These are phyloP conservation scores for Odontocerum albicorne DNA, from an alignment of 2,888 invertebrate species.

Conservation along the genomic window DNA sequence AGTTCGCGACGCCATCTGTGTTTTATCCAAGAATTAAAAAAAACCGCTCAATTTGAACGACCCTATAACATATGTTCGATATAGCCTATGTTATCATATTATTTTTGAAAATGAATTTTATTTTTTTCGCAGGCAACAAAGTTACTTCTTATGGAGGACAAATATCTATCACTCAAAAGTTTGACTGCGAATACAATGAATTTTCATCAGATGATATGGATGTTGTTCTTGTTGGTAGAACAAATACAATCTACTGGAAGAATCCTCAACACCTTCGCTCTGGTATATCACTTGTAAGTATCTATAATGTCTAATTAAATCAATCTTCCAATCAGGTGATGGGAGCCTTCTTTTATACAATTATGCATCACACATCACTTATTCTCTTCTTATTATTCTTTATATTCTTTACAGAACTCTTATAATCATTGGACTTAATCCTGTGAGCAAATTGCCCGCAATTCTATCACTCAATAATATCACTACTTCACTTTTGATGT, in stretches of 20 bases:
- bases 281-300: constrained; percentile 62
- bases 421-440: no score
- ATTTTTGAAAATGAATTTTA: not conserved
- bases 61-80: no score
- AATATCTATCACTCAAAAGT: constrained; percentile 73
- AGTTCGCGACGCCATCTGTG: no score
- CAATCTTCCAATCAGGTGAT: not conserved
- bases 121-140: constrained; percentile 61
- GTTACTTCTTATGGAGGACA: constrained; percentile 87
- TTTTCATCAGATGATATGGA: constrained; percentile 69
- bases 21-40: no score
- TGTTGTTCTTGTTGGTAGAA: constrained; percentile 79
- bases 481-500: no score
- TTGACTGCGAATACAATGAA: constrained; percentile 55
- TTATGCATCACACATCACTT: not conserved
- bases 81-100: not conserved
- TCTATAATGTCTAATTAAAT: not conserved
- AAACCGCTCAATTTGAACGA: no score
- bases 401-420: no score
- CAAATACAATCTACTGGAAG: constrained; percentile 74
- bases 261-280: constrained; percentile 61
- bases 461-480: no score
- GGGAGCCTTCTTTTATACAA: not conserved
- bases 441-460: no score
- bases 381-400: no score